Evolutionary conservation across 2,797 vertebrate species (phyloP).

Genomic region (Mormyrus hasselquistii): DNA sequence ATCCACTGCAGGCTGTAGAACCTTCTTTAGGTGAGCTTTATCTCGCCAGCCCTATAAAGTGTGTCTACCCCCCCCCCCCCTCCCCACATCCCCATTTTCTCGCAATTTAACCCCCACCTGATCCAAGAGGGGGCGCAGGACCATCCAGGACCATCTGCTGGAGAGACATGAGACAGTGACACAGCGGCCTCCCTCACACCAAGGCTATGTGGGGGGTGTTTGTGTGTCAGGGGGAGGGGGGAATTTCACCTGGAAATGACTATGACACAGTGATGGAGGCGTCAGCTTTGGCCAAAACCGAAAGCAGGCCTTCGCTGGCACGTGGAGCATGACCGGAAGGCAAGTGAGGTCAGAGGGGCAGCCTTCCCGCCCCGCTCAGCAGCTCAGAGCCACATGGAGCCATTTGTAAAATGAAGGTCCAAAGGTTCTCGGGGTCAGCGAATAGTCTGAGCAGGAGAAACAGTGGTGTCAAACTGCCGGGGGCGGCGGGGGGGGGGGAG

Average conservation of each 20-base stretch:
- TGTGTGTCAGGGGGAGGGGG: no score
- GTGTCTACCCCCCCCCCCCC: neutral
- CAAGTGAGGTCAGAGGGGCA: constrained; percentile 60
- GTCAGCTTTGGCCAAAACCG: neutral
- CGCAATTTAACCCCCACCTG: neutral
- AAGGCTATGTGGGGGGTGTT: neutral
- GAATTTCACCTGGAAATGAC: neutral
- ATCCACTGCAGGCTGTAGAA: constrained; percentile 33
- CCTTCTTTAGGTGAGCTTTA: constrained; percentile 29
- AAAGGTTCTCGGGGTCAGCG: neutral
- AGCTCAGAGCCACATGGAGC: neutral
- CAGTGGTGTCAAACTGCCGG: neutral
- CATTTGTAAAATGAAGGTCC: neutral
- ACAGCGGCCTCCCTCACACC: neutral
- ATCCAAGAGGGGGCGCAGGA: neutral
- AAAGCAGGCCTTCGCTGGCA: neutral
- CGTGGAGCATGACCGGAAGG: constrained; percentile 34
- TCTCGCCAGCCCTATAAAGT: neutral
- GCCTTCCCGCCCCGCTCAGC: constrained; percentile 50
- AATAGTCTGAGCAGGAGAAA: neutral
- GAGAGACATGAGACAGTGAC: neutral
- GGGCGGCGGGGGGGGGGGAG: no score
- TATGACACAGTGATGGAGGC: neutral
- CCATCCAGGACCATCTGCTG: neutral
- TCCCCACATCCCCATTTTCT: neutral